phyloP scores from a whole-genome alignment of 2,797 vertebrate species.

The Adelosebastes latens region DNA sequence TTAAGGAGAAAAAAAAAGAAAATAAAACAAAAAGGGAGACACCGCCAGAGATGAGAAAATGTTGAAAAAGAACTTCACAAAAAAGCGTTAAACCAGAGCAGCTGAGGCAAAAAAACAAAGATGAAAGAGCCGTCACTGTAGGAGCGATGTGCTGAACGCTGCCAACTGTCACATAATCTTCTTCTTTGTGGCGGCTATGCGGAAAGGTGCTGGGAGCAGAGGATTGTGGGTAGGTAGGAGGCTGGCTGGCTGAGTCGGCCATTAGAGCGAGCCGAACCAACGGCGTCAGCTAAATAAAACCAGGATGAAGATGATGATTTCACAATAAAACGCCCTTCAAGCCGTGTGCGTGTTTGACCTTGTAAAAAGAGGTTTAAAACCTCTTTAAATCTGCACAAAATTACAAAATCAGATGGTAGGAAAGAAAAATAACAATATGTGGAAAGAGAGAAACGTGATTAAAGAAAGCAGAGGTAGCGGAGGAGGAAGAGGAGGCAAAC shows the following conservation, averaged over 20 bases:
- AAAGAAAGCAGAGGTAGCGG: not conserved
- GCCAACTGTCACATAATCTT: constrained; percentile 59
- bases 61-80: not conserved
- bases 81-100: constrained; percentile 1
- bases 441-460: not conserved
- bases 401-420: not conserved
- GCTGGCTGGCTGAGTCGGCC: constrained; percentile 28
- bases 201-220: constrained; percentile 45
- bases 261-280: constrained; percentile 29
- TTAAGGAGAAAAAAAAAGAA: not conserved
- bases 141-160: constrained; percentile 7
- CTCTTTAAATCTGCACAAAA: not conserved
- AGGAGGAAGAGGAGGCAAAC: constrained; percentile 37
- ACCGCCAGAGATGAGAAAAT: not conserved
- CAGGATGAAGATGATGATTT: constrained; percentile 48
- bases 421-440: not conserved
- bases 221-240: constrained; percentile 67
- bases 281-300: constrained; percentile 46
- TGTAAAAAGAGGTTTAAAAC: not conserved
- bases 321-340: constrained; percentile 40
- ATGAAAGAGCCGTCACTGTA: constrained; percentile 26
- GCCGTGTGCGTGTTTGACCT: constrained; percentile 21
- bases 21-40: not conserved
- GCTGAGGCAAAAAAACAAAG: not conserved
- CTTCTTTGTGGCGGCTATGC: constrained; percentile 35